Conservation (phyloP, 2,888 invertebrate genomes). For the Drosophila nr. fundita region DNA sequence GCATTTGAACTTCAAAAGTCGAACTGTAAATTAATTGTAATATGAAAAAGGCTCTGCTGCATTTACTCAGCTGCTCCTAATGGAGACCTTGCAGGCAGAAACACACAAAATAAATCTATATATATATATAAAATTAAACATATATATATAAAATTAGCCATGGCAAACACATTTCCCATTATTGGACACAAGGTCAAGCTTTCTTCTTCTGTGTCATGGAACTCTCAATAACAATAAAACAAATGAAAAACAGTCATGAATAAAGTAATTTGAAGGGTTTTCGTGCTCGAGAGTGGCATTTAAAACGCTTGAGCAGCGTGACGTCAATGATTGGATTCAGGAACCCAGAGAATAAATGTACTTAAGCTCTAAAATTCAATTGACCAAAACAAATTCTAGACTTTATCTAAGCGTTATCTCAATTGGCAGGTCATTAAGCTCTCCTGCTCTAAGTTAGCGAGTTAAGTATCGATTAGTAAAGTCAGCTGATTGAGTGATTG, state of each 20-base stretch:
- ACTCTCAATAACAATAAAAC: background rate
- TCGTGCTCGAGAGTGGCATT: conserved; percentile 3
- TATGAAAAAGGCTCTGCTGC: background rate
- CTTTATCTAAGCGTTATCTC: background rate
- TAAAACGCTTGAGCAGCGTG: conserved; percentile 14
- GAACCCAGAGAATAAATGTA: conserved; percentile 1
- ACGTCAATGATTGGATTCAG: conserved; percentile 1
- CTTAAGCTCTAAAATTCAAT: background rate
- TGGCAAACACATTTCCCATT: background rate
- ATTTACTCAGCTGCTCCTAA: background rate
- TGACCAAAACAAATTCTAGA: background rate
- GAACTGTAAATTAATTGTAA: background rate
- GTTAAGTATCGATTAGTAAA: background rate
- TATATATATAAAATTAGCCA: background rate
- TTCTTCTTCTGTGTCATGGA: background rate
- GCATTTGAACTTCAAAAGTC: background rate
- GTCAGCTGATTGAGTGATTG: conserved; percentile 3
- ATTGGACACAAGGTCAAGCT: background rate
- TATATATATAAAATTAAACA: background rate
- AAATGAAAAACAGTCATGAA: background rate
- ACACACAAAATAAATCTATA: background rate
- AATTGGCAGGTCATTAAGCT: background rate
- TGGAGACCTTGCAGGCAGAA: background rate
- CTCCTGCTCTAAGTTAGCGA: background rate
- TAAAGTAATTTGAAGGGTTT: conserved; percentile 45